Base-by-base conservation (phyloP, 2,888 invertebrate species). In the Iselma pallidipennis region DNA sequence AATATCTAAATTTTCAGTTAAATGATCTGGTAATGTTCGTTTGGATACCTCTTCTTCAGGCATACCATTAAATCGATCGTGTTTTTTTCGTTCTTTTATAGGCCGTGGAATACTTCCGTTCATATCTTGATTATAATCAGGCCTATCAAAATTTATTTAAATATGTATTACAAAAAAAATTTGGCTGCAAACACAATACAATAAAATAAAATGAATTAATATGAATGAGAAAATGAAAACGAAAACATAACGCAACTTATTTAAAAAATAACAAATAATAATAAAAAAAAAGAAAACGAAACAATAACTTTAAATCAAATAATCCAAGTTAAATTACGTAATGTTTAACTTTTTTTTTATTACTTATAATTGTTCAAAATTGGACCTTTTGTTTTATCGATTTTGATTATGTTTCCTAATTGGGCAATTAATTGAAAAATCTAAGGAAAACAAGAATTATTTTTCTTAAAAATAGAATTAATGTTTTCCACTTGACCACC, bases 31-130 rank as follows among this genome's bases (percentile, higher is more conserved):
- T 80, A 98, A 87, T 71, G 94, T 93, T 76, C 95, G 88, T 77
- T 95, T 92, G 63, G 94, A 90, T 50, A 98, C 96, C 85, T 98
- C 97, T 81, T 96, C 96, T 83, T 97, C 97, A 65, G 95, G 91
- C 93, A 97, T 93, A 64, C 96, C 95, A 85, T 96, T 95, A 83
- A 96, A 96, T 66, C 95, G 89, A 84, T 96, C 95, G 83, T 95
- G 94, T 82, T 95, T 94, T 85, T 95, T 95, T 75, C 95, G 87
- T 82, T 94, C 94, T 83, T 95, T 95, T 65, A 87, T 85, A 77
- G 87, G 85, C 76, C 85, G 83, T 64, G 84, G 83, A 77, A 84
- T 78, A 63, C 76, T 76, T 80, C 82, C 86, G 69, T 86, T 87
- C 78, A 86, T 74, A 56, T 84, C 83, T 71, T 75, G 76, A 64